Evolutionary conservation across 2,888 invertebrate genomes (phyloP).

Genomic region (Drosophila mercatorum): DNA sequence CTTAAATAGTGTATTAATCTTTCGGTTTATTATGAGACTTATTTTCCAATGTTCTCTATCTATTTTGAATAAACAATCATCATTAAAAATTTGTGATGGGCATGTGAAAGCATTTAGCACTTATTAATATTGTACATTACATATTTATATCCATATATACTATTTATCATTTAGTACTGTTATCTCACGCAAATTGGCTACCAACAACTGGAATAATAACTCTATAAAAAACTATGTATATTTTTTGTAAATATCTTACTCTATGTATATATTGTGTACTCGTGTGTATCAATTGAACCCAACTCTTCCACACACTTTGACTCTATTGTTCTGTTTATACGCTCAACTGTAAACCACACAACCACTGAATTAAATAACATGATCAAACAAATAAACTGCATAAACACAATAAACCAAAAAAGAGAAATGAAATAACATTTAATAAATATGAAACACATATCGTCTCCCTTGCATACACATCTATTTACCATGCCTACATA

Average conservation of each 20-base stretch:
- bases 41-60: no score
- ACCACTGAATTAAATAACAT: constrained; percentile 53
- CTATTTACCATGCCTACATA: neutral
- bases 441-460: constrained; percentile 37
- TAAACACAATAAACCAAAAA: constrained; percentile 27
- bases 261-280: constrained; percentile 14
- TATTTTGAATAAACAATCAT: constrained; percentile 2
- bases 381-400: constrained; percentile 52
- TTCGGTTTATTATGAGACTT: neutral
- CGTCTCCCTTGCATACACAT: constrained; percentile 4
- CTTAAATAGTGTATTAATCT: neutral
- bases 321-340: constrained; percentile 47
- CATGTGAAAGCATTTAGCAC: constrained; percentile 13
- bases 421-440: constrained; percentile 35
- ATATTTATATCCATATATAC: constrained; percentile 1
- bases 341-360: constrained; percentile 48
- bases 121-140: neutral
- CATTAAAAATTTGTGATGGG: constrained; percentile 1
- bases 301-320: constrained; percentile 41
- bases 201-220: neutral
- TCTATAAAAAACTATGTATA: constrained; percentile 8
- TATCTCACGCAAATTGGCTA: constrained; percentile 2
- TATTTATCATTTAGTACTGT: constrained; percentile 13
- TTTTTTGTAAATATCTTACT: neutral
- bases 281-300: constrained; percentile 36